phyloP scores from a whole-genome alignment of 2,888 invertebrate genomes.

The Parapristionchus giblindavisi region DNA sequence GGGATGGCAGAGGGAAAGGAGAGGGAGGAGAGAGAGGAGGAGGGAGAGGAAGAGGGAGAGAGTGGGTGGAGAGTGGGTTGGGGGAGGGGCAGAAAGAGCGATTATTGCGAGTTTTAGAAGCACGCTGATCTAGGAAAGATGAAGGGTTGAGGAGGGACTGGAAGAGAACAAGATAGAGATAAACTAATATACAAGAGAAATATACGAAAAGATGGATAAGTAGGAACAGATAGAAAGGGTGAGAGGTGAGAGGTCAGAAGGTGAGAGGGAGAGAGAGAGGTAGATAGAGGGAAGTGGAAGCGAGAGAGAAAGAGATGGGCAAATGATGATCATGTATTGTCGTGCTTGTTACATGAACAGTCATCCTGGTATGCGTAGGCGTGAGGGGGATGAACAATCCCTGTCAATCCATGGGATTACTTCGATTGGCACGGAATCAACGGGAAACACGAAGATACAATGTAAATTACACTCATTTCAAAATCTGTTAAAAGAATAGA shows the following conservation, averaged over 20 bases:
- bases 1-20: too few species aligned
- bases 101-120: neutral
- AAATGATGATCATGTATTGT: neutral
- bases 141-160: too few species aligned
- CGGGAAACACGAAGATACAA: too few species aligned
- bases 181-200: neutral
- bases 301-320: neutral
- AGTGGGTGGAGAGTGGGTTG: neutral
- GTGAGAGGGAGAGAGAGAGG: neutral
- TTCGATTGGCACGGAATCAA: too few species aligned
- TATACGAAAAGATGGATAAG: too few species aligned
- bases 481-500: too few species aligned
- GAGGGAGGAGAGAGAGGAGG: too few species aligned
- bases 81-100: neutral
- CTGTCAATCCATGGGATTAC: too few species aligned
- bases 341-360: neutral
- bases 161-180: neutral
- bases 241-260: neutral
- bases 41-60: too few species aligned
- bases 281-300: neutral
- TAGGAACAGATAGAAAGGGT: neutral
- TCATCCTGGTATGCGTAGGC: too few species aligned
- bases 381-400: too few species aligned
- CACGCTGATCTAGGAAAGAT: neutral
- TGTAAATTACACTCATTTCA: too few species aligned